A percentile compares a stretch with the other conserved stretches of the same genome.
These are phyloP conservation scores for Podocnemis expansa DNA, from an alignment of 2,113 vertebrate genomes.

Conservation along the genomic window DNA sequence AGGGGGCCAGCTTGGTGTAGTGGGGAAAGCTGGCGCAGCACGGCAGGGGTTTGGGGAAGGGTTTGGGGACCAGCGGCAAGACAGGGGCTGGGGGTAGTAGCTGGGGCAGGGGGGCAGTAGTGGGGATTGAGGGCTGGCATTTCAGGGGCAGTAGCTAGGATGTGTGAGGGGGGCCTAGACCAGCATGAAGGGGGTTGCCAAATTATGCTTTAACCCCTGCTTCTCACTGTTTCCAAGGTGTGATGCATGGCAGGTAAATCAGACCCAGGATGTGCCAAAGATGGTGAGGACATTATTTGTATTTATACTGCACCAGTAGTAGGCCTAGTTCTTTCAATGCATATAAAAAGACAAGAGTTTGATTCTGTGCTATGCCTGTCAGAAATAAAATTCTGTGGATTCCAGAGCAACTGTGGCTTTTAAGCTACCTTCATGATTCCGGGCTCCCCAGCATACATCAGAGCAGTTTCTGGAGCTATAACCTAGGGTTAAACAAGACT, in stretches of 20 bases:
- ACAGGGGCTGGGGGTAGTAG: too few species aligned
- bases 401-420: neutral
- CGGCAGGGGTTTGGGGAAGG: too few species aligned
- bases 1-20: too few species aligned
- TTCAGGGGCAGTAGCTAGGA: too few species aligned
- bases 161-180: too few species aligned
- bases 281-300: neutral
- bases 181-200: too few species aligned
- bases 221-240: neutral
- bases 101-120: too few species aligned
- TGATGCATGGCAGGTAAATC: neutral
- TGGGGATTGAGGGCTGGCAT: too few species aligned
- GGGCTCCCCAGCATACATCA: neutral
- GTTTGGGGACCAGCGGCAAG: too few species aligned
- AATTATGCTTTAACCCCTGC: too few species aligned
- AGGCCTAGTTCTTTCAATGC: neutral
- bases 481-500: accelerated
- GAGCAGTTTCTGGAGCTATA: neutral
- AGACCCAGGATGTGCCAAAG: accelerated
- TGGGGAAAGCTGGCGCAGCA: too few species aligned
- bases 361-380: neutral
- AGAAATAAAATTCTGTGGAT: neutral
- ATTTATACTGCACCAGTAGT: neutral
- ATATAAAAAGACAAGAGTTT: neutral
- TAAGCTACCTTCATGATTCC: neutral